Conservation (phyloP, 2,888 invertebrate genomes). For the Ametastegia equiseti region DNA sequence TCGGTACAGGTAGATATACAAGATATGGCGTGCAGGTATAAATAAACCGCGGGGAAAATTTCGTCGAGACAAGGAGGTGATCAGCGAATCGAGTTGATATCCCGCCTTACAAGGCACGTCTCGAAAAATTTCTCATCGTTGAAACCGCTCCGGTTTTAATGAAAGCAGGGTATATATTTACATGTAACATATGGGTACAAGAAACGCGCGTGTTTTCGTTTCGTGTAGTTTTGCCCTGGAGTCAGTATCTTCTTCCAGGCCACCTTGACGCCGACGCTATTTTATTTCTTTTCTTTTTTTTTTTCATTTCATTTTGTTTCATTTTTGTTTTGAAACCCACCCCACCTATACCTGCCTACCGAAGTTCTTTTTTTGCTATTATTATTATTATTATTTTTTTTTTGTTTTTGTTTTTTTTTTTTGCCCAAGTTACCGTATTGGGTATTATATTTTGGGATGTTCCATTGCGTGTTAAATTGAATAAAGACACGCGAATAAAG, state of each 20-base stretch:
- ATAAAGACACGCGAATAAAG: neutral
- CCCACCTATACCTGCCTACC: neutral
- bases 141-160: constrained; percentile 6
- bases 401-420: neutral
- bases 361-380: no score
- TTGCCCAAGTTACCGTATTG: neutral
- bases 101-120: constrained; percentile 3
- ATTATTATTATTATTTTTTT: neutral
- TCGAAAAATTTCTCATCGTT: constrained; percentile 25
- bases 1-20: neutral
- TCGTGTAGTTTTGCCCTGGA: constrained; percentile 1
- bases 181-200: neutral
- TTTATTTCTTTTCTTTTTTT: neutral
- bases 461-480: neutral
- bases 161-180: neutral
- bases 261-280: neutral
- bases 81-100: neutral
- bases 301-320: neutral
- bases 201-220: constrained; percentile 10
- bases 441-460: neutral
- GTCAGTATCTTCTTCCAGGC: neutral
- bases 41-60: neutral
- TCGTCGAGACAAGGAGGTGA: neutral
- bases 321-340: neutral
- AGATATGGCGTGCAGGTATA: no score